Evolutionary conservation across 2,113 vertebrate genomes (phyloP), one percentile per base, ranked within the genome.

Genomic region (Actenoides lindsayi): DNA sequence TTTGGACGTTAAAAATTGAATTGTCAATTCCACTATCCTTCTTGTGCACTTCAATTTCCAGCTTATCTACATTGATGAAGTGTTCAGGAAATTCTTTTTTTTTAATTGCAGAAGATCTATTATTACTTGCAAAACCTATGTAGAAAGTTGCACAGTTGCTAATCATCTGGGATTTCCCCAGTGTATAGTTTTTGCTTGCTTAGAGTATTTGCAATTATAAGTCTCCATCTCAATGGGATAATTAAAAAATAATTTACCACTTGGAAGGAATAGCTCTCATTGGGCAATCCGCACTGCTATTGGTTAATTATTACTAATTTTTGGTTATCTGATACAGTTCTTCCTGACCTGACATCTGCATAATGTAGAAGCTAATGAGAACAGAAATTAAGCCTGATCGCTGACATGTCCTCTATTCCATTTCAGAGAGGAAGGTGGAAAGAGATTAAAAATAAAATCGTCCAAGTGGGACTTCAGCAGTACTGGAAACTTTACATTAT

Each of bases 191-290:
- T 94, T 88, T 79, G 80, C 93, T 95, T 95, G 85, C 83, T 90
- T 93, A 75, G 73, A 88, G 79, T 91, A 90, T 93, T 94, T 95
- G 89, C 95, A 91, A 91, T 96, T 95, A 95, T 83, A 91, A 94
- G 56, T 84, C 87, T 95, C 35, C 31, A 83, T 96, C 96, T 96
- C 91, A 11, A 73, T 83, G 84, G 94, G 51, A 85, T 94, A 94
- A 90, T 97, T 96, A 93, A 88, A 78, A 91, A 95, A 97, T 96
- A 95, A 96, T 96, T 97, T 95, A 94, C 89, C 87, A 89, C 91
- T 93, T 95, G 90, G 91, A 95, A 95, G 73, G 89, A 70, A 71
- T 69, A 76, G 83, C 82, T 94, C 87, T 96, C 92, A 94, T 79
- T 39, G 74, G 95, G 93, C 83, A 95, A 92, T 94, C 76, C 87